These are phyloP conservation scores for Cyprinodon diabolis DNA, from an alignment of 2,797 vertebrate genomes.

Conservation along the genomic window DNA sequence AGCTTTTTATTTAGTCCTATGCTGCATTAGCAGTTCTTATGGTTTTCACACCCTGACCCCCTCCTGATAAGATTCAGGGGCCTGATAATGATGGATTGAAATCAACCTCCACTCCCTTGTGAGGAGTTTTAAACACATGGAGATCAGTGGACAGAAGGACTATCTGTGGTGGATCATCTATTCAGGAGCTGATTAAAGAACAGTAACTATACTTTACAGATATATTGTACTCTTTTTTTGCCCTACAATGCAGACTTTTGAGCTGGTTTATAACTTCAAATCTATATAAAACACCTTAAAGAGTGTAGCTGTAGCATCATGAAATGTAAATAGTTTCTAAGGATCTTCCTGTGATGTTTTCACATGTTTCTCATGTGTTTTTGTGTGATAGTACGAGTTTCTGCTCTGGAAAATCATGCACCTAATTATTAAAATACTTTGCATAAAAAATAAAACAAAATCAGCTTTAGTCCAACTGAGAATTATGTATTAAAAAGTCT, in stretches of 20 bases:
- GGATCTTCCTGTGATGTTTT: not conserved
- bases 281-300: not conserved
- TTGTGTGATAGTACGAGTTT: slow-evolving; percentile 46
- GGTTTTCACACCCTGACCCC: no score
- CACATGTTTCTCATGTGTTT: slow-evolving; percentile 38
- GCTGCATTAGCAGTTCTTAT: no score
- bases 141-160: not conserved
- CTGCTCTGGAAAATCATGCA: slow-evolving; percentile 55
- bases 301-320: not conserved
- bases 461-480: slow-evolving; percentile 70
- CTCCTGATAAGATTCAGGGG: no score
- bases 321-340: no score
- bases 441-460: slow-evolving; percentile 13
- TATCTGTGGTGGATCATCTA: not conserved
- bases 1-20: no score
- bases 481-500: slow-evolving; percentile 78
- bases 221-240: no score
- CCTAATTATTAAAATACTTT: slow-evolving; percentile 60
- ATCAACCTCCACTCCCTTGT: no score
- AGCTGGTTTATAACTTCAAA: not conserved
- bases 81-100: no score
- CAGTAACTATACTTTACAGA: no score
- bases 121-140: not conserved
- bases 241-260: not conserved
- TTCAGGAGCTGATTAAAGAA: not conserved